Evolutionary conservation across 1,140 invertebrate genomes (phyloP), one percentile per base, ranked within the genome.

Genomic region (Drosophila paulistorum): DNA sequence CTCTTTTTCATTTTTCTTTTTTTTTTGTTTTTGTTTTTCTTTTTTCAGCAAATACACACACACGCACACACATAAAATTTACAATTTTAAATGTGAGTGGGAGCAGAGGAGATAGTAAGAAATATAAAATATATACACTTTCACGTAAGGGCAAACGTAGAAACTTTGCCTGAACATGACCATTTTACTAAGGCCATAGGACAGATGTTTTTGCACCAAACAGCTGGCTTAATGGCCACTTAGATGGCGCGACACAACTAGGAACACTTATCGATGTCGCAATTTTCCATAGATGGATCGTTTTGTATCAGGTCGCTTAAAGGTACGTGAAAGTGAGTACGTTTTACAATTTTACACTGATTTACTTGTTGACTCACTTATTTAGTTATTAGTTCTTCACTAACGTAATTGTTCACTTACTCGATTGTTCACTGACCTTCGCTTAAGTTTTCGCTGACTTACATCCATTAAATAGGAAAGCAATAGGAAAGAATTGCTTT

Each of bases 221-320:
- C 39, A 60, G 33, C 57, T 30, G 37, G 41, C 59, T 76, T 77
- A 77, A 77, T 70, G 66, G 73, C 69, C 71, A 75, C 71, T 74
- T 74, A 39, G 68, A 26, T 64, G 26, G 42, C 55, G 74, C 77
- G 74, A 77, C 74, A 77, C 74, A 77, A 68, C 61, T 39, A 20
- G 13, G n/a, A 45, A 68, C 81, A 85, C 67, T 86, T 85, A 82
- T 85, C 79, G 82, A 76, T 85, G 79, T 72, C 86, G 82, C 83
- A 86, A 79, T 86, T 81, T 74, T 42, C 45, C 9, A 48, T 17
- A 48, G 42, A 7, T 45, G n/a, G 3, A 2, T 45, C 26, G 2
- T 5, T 26, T 26, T 5, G 30, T 30, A 7, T 30, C 6, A 0
- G 5, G 30, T 30, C 6, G 5, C 6, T 30, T 7, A 30, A 3